Evolutionary conservation across 2,797 vertebrate genomes (phyloP).

Genomic region (Paramormyrops hopkinsi): DNA sequence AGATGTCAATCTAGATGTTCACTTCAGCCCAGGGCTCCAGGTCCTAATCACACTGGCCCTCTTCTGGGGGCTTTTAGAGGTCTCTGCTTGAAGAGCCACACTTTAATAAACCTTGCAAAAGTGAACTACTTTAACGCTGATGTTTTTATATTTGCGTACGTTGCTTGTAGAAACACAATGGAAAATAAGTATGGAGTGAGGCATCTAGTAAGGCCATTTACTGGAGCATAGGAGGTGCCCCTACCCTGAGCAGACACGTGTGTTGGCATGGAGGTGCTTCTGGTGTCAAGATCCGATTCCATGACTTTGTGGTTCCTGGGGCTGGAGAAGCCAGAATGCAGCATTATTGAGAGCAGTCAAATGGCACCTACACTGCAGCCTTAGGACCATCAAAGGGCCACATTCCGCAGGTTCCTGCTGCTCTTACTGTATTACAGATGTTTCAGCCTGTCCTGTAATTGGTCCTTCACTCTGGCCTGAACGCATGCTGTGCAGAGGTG

Average conservation of each 20-base stretch:
- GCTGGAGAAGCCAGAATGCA: neutral
- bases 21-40: neutral
- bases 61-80: neutral
- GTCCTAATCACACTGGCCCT: neutral
- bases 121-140: neutral
- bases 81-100: neutral
- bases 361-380: neutral
- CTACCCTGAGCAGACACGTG: neutral
- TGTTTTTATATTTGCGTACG: neutral
- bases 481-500: neutral
- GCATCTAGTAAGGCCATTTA: neutral
- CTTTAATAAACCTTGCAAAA: neutral
- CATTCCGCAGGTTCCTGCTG: neutral
- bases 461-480: neutral
- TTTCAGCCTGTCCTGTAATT: neutral
- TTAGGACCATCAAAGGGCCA: neutral
- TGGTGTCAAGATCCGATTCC: neutral
- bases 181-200: neutral
- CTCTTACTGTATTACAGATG: neutral
- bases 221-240: neutral
- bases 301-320: neutral
- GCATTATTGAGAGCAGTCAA: neutral
- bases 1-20: neutral
- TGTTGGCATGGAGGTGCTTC: neutral
- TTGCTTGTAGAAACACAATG: neutral